These are phyloP conservation scores for Hippotragus niger DNA, from an alignment of 2,113 vertebrate species.

Conservation along the genomic window DNA sequence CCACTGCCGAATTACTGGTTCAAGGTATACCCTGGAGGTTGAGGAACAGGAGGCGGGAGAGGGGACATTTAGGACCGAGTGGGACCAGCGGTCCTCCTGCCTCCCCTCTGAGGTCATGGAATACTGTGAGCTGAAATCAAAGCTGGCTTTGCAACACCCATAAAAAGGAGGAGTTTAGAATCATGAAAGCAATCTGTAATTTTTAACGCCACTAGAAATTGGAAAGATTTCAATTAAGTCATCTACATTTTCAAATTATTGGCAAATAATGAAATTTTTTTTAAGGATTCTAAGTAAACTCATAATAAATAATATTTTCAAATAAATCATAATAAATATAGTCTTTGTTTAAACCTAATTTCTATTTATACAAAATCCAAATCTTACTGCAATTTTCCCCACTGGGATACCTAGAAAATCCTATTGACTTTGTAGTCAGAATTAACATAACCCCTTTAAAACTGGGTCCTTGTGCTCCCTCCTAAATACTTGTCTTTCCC, in stretches of 20 bases:
- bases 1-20: conserved; percentile 94
- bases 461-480: neutral
- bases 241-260: conserved; percentile 16
- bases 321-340: neutral
- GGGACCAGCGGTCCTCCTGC: rapidly evolving
- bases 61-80: neutral
- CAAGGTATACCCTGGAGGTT: conserved; percentile 84
- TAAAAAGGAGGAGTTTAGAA: neutral
- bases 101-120: neutral
- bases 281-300: neutral
- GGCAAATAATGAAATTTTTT: neutral
- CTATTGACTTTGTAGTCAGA: neutral
- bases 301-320: neutral
- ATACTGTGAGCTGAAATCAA: neutral
- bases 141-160: neutral
- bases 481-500: neutral
- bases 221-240: neutral
- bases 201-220: neutral
- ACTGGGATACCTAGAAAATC: conserved; percentile 24
- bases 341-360: neutral
- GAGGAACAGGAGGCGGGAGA: neutral
- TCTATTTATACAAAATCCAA: conserved; percentile 13
- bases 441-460: neutral
- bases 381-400: neutral
- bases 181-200: neutral